A percentile compares a stretch with the other conserved stretches of the same genome.
phyloP scores from a whole-genome alignment of 37 sponge, comb jelly and placozoan species.

The Halisarca cf. caerulea region DNA sequence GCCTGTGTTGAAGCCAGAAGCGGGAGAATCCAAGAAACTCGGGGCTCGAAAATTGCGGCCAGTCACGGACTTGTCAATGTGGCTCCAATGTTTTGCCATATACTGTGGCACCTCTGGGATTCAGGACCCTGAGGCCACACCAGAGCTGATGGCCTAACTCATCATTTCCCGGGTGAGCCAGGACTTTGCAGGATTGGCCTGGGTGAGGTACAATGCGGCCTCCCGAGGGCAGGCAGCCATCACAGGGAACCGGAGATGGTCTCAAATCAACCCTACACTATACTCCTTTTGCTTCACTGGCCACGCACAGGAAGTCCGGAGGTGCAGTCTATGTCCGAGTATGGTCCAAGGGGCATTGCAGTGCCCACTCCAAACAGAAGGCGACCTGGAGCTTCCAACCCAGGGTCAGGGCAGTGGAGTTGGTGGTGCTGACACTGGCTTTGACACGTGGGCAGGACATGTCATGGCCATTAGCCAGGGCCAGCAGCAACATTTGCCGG shows the following conservation, averaged over 20 bases:
- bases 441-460: not conserved
- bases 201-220: constrained; percentile 48
- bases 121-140: not conserved
- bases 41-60: not conserved
- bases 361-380: constrained; percentile 1
- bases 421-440: not conserved
- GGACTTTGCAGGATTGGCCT: constrained; percentile 37
- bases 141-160: constrained; percentile 40
- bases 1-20: not conserved
- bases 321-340: constrained; percentile 31
- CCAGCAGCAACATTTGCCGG: not conserved
- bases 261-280: constrained; percentile 26
- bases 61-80: constrained; percentile 1
- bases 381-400: not conserved
- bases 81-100: constrained; percentile 36
- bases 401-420: not conserved
- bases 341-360: constrained; percentile 10
- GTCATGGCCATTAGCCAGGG: not conserved
- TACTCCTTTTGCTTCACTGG: constrained; percentile 40
- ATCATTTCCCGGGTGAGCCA: constrained; percentile 28
- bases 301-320: not conserved
- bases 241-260: constrained; percentile 21
- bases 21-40: not conserved
- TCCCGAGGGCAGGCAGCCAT: constrained; percentile 39
- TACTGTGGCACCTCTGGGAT: not conserved